phyloP scores from a whole-genome alignment of 2,888 invertebrate species.

The Ceratothoa steindachneri region DNA sequence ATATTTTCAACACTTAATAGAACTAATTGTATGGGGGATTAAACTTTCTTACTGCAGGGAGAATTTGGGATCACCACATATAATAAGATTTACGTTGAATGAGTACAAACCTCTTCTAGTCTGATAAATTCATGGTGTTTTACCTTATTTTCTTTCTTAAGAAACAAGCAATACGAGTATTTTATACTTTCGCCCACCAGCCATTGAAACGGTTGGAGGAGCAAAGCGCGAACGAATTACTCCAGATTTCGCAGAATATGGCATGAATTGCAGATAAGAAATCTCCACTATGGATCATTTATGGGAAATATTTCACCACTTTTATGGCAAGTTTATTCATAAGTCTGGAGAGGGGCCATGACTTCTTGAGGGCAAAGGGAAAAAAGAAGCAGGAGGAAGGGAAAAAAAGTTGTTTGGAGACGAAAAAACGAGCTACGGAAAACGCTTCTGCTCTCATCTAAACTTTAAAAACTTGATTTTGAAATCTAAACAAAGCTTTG shows the following conservation, averaged over 20 bases:
- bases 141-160: too few species aligned
- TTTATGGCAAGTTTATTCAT: neutral
- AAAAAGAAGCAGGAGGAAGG: neutral
- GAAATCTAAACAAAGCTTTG: too few species aligned
- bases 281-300: neutral
- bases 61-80: too few species aligned
- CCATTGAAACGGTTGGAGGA: neutral
- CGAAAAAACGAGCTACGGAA: neutral
- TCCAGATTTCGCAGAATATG: neutral
- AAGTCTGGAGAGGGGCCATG: neutral
- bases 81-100: too few species aligned
- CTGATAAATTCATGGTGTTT: too few species aligned
- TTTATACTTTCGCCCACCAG: neutral
- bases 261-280: neutral
- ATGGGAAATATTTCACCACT: neutral
- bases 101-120: too few species aligned
- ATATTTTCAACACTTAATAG: too few species aligned
- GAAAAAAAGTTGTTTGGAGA: too few species aligned
- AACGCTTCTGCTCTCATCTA: neutral
- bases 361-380: neutral
- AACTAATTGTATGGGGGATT: too few species aligned
- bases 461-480: too few species aligned
- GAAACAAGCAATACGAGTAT: too few species aligned
- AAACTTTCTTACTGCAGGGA: too few species aligned
- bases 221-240: neutral